Base-by-base conservation (phyloP, 35 echinoderm and acorn worm species). In the Holothuria glaberrima region DNA sequence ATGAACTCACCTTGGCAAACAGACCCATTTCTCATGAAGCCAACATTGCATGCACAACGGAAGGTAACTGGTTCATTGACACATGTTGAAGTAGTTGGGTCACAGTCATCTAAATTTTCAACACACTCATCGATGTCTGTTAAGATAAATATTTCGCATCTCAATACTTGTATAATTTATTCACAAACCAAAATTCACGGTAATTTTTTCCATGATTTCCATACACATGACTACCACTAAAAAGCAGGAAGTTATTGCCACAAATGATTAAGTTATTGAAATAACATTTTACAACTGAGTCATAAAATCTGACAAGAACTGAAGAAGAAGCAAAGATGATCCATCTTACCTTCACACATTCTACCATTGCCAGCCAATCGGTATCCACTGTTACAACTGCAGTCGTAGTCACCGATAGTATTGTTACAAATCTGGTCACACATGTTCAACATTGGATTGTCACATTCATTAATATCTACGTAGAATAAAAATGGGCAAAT, bases 51-150 rank as follows among this genome's bases (percentile, higher is more conserved):
- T 56, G 70, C 30, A 63, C 94, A 95, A 9, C 29, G 35, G 75
- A 82, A 95, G 52, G 4, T 35, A 10, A 85, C 90, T 58, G 77
- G 71, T 12, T 38, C 66, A 64, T 95, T 95, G 66, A 92, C 81
- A 34, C 94, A 95, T 2, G 86, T 20, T 64, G 92, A 62, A 45
- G 59, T 71, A 20, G 28, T 38, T 4, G 12, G 25, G 54, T 85
- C 86, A 63, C 94, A 95, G 21, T 73, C 59, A 58, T 95, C 32
- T 16, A 1, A 27, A 1, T 71, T 75, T 29, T 54, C 68, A 4
- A 20, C 26, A 34, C 94, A 95, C 56, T 95, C 94, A 75, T 95
- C 72, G 12, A 88, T 88, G 81, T 95, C 94, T 95, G 68, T 54
- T 14, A 17, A 54, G 50, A 54, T 54, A 54, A 54, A 54, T 5